Evolutionary conservation across 1,140 invertebrate species (phyloP), one percentile per base, ranked within the genome.

Genomic region (Laupala kohalensis): DNA sequence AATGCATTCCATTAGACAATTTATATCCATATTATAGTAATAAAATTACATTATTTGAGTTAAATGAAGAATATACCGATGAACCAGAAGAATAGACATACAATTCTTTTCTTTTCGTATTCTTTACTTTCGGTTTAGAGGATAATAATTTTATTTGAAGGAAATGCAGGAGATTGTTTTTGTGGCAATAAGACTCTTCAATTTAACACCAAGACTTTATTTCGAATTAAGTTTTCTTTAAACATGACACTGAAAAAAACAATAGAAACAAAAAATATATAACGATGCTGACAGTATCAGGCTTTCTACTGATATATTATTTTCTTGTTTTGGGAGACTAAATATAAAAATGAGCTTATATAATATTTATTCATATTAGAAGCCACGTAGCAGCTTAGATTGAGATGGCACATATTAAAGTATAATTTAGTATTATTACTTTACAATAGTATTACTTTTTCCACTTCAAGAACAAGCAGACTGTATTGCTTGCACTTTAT

Each of bases 191-290:
- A 9, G 37, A 53, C 19, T 23, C n/a, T n/a, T n/a, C n/a, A n/a
- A n/a, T 30, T 68, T 72, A 68, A 72, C 71, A 72, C 63, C 71
- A 72, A 72, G 71, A 72, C 71, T 72, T 72, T 72, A 72, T 72
- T 71, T 67, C 24, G 71, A 67, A 29, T 68, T 26, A 68, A 72
- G 66, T 67, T 67, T 29, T 72, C 65, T 65, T 25, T 67, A 64
- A 72, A 64, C 65, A 72, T 68, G 71, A 72, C 71, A 72, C 30
- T 72, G 67, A 72, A 72, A 67, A 25, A 72, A 72, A 72, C 25
- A 28, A 66, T 71, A 64, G 62, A 71, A 71, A 71, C 28, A 28
- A 29, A 29, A 53, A 53, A 53, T 53, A 53, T 53, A 53, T 53
- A 53, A 53, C 37, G 37, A 53, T 53, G 37, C 37, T 53, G 37